Conservation (phyloP, 2,888 invertebrate species). For the Choreutis nemorana region DNA sequence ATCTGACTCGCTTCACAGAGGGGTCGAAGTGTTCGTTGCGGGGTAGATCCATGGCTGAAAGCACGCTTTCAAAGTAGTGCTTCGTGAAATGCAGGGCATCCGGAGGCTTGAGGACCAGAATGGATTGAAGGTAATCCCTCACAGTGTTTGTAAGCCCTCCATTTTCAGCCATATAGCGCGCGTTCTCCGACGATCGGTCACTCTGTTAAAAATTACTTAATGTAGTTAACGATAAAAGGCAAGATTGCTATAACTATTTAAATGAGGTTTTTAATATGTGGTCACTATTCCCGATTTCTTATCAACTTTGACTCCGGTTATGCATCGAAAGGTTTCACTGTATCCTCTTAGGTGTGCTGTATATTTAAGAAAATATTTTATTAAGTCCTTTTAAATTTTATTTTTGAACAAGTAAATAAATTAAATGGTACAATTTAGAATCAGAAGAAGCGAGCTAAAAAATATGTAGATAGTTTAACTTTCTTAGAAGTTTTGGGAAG, state of each 20-base stretch:
- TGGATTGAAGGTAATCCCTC: slow-evolving; percentile 67
- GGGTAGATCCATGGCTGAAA: slow-evolving; percentile 53
- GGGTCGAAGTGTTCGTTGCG: slow-evolving; percentile 57
- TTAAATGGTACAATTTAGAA: no score
- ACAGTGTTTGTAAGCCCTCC: slow-evolving; percentile 64
- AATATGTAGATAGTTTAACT: no score
- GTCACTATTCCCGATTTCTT: neutral
- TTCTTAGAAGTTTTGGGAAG: no score
- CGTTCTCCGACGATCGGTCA: slow-evolving; percentile 50
- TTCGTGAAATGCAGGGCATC: slow-evolving; percentile 64
- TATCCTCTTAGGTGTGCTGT: no score
- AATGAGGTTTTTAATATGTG: neutral
- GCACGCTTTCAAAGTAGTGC: slow-evolving; percentile 59
- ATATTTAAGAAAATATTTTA: no score
- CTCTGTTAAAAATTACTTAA: slow-evolving; percentile 28
- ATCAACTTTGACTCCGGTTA: no score
- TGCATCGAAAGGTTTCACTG: no score
- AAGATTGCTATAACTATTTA: slow-evolving; percentile 4
- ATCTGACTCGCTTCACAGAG: slow-evolving; percentile 39
- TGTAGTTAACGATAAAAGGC: slow-evolving; percentile 3
- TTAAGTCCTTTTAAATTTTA: no score
- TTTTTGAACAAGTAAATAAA: no score
- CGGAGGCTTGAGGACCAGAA: slow-evolving; percentile 65
- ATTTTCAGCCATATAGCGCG: slow-evolving; percentile 65
- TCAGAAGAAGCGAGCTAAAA: no score